Percentiles rank a stretch among this genome's conserved stretches.
Conservation (phyloP, 2,888 invertebrate species). For the Elmis aenea region DNA sequence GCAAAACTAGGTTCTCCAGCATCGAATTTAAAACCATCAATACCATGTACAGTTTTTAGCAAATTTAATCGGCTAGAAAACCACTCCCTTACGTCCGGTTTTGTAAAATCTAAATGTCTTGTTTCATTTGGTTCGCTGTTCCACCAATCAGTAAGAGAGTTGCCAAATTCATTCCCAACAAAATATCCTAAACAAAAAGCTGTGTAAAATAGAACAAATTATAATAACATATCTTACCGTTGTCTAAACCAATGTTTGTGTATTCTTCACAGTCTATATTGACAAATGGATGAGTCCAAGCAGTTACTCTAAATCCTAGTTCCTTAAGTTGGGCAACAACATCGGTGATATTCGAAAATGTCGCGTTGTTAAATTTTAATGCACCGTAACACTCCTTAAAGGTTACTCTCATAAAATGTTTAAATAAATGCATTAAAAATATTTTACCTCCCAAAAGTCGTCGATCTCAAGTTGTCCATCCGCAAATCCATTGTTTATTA, state of each 20-base stretch:
- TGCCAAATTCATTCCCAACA: constrained; percentile 51
- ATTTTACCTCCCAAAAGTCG: constrained; percentile 70
- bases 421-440: background rate
- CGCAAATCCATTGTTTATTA: constrained; percentile 59
- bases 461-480: constrained; percentile 81
- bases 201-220: background rate
- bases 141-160: constrained; percentile 50
- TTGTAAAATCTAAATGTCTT: constrained; percentile 69
- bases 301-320: constrained; percentile 66
- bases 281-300: constrained; percentile 87
- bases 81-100: constrained; percentile 59
- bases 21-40: constrained; percentile 77
- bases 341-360: constrained; percentile 63
- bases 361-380: constrained; percentile 61
- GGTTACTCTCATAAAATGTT: constrained; percentile 1
- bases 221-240: constrained; percentile 38
- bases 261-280: constrained; percentile 64
- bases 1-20: constrained; percentile 72
- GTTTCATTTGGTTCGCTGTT: constrained; percentile 54
- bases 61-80: constrained; percentile 49
- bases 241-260: constrained; percentile 45
- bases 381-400: constrained; percentile 70
- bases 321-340: constrained; percentile 59
- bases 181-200: constrained; percentile 44
- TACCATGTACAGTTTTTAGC: constrained; percentile 57